These are phyloP conservation scores for Gonioctena quinquepunctata DNA, from an alignment of 1,140 invertebrate genomes.

Conservation along the genomic window DNA sequence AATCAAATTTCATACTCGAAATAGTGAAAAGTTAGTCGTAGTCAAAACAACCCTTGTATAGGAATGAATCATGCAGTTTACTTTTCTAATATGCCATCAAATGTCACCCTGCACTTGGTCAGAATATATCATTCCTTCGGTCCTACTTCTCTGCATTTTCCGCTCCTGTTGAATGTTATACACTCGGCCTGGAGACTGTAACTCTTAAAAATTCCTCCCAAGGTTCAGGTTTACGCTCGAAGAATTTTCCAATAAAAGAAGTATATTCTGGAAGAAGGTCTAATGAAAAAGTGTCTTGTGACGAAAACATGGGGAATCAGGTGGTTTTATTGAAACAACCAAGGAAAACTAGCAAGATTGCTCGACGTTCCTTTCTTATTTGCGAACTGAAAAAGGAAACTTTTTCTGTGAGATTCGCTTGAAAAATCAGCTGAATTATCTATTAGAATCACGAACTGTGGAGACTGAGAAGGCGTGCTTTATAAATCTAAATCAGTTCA, in stretches of 20 bases:
- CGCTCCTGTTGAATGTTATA: constrained; percentile 37
- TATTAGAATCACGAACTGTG: constrained; percentile 1
- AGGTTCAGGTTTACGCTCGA: constrained; percentile 37
- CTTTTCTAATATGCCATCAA: too few species aligned
- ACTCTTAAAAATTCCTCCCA: constrained; percentile 39
- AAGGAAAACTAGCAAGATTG: constrained; percentile 20
- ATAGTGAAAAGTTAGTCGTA: too few species aligned
- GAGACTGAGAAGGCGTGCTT: constrained; percentile 4
- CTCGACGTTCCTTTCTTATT: background rate
- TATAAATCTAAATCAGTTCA: constrained; percentile 10
- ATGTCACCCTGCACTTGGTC: too few species aligned
- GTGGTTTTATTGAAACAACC: constrained; percentile 33
- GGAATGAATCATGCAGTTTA: too few species aligned
- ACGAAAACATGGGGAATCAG: constrained; percentile 37
- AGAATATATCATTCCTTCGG: background rate
- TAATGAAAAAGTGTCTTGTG: constrained; percentile 40
- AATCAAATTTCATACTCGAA: too few species aligned
- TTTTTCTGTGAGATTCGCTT: constrained; percentile 15
- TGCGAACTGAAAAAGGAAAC: constrained; percentile 15
- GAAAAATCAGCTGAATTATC: constrained; percentile 18
- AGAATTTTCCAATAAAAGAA: constrained; percentile 38
- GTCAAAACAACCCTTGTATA: too few species aligned
- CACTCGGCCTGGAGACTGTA: constrained; percentile 33
- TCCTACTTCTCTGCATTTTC: constrained; percentile 13
- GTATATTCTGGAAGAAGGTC: constrained; percentile 29